These are phyloP conservation scores for Mormyrus lacerda DNA, from an alignment of 2,113 vertebrate species.

Conservation along the genomic window DNA sequence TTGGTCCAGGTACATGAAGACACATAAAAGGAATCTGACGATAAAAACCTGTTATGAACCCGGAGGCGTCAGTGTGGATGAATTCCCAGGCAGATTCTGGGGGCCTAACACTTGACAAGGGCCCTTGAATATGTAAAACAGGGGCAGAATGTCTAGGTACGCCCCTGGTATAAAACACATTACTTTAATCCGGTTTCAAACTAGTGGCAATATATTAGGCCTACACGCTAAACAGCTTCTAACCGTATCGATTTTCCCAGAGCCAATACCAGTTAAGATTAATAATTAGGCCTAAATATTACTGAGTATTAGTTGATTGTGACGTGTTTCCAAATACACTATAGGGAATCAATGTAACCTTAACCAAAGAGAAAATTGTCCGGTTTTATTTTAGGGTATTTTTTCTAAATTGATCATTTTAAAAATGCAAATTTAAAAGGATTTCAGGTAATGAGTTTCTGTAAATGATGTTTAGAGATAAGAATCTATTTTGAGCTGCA, in stretches of 20 bases:
- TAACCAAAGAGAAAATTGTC: background rate
- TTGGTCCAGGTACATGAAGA: background rate
- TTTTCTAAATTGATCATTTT: background rate
- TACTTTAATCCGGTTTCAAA: background rate
- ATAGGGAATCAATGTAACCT: background rate
- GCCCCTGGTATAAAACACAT: background rate
- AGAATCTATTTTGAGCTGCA: background rate
- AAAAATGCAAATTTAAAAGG: background rate
- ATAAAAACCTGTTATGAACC: background rate
- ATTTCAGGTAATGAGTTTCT: background rate
- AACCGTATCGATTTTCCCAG: background rate
- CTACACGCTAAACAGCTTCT: background rate
- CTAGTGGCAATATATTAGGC: background rate
- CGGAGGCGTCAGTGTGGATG: background rate
- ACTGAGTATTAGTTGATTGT: background rate
- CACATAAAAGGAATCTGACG: background rate
- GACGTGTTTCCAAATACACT: background rate
- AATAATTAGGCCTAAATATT: background rate
- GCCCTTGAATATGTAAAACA: background rate
- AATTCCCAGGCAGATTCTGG: background rate
- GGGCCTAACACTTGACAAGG: background rate
- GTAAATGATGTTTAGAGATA: background rate
- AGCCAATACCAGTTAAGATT: background rate
- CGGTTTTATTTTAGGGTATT: background rate
- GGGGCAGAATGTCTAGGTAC: background rate